These are phyloP conservation scores for Nemopilema nomurai DNA, from an alignment of 30 jellyfish, hydroid and myxozoan genomes.

Conservation along the genomic window DNA sequence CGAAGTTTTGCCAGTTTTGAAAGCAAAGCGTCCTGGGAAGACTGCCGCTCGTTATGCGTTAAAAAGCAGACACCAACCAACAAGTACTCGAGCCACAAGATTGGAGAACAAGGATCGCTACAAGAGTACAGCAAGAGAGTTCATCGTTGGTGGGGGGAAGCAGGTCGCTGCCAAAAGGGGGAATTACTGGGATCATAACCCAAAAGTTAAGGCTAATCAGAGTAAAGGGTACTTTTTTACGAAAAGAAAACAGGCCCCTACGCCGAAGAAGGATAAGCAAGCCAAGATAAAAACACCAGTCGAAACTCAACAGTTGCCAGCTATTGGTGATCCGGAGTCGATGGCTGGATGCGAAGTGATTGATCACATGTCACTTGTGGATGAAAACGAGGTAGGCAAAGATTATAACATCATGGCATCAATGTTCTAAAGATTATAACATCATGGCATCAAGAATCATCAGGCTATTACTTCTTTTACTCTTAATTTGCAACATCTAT, in stretches of 20 bases:
- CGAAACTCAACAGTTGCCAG: not conserved
- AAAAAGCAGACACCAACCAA: constrained; percentile 17
- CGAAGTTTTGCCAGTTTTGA: not conserved
- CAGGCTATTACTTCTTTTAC: too few relatives aligned
- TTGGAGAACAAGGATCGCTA: not conserved
- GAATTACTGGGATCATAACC: not conserved
- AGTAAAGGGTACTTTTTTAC: not conserved
- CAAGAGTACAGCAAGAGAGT: not conserved
- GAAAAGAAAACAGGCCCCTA: constrained; percentile 10
- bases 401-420: too few relatives aligned
- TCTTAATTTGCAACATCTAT: too few relatives aligned
- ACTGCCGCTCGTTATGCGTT: constrained; percentile 46
- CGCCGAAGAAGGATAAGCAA: not conserved
- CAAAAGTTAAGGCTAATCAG: constrained; percentile 1
- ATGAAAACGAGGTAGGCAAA: not conserved
- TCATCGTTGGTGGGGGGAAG: constrained; percentile 22
- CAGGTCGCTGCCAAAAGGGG: not conserved
- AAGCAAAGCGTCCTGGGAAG: not conserved
- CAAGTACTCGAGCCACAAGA: not conserved
- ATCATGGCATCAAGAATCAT: too few relatives aligned
- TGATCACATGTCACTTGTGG: not conserved
- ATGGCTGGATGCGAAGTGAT: not conserved
- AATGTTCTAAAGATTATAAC: too few relatives aligned
- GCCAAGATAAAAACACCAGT: constrained; percentile 9
- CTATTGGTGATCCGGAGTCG: not conserved